Evolutionary conservation across 2,113 vertebrate species (phyloP).

Genomic region (Nesoenas mayeri): DNA sequence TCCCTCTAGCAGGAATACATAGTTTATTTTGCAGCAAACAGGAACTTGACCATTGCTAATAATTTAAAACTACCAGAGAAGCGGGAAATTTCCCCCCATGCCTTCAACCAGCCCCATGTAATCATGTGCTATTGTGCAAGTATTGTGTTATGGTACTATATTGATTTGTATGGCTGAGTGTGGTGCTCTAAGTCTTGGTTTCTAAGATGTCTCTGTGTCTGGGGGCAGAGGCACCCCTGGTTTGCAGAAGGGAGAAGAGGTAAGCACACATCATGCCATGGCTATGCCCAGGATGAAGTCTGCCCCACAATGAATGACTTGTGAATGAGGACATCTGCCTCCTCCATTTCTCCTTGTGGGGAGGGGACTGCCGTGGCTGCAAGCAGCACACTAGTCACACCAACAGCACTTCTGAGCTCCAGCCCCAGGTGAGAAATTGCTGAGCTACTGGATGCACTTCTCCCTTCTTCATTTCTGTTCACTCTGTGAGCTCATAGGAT

Average conservation of each 20-base stretch:
- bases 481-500: not conserved
- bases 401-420: not conserved
- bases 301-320: not conserved
- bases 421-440: not conserved
- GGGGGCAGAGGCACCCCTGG: not conserved
- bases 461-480: not conserved
- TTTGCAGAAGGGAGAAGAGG: not conserved
- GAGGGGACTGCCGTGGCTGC: not conserved
- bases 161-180: not conserved
- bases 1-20: not conserved
- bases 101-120: not conserved
- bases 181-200: not conserved
- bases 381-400: not conserved
- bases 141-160: not conserved
- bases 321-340: not conserved
- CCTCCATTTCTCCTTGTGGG: accelerated
- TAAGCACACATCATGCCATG: not conserved
- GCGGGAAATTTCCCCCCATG: not conserved
- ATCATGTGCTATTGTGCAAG: not conserved
- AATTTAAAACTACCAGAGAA: not conserved
- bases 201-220: not conserved
- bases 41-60: not conserved
- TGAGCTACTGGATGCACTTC: not conserved
- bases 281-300: not conserved
- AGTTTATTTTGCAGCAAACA: not conserved